Conservation (phyloP, 2,113 vertebrate genomes). For the Vimba vimba region DNA sequence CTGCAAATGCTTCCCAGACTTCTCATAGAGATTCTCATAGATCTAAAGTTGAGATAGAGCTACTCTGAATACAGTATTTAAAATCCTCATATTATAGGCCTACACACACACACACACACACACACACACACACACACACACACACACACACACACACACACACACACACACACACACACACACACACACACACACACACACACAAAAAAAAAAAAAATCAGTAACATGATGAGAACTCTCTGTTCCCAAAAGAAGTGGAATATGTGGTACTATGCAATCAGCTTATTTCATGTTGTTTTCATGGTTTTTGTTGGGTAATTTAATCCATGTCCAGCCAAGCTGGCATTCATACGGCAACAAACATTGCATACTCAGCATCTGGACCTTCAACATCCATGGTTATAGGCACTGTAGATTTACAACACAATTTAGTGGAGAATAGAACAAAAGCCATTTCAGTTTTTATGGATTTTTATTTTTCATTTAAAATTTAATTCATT, state of each 20-base stretch:
- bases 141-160: no score
- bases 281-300: background rate
- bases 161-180: no score
- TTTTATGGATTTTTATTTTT: conserved; percentile 67
- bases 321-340: background rate
- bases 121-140: no score
- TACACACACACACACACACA: no score
- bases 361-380: background rate
- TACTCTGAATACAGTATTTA: background rate
- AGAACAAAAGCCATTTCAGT: conserved; percentile 16
- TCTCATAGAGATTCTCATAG: background rate
- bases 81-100: background rate
- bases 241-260: background rate
- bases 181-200: no score
- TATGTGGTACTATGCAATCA: background rate
- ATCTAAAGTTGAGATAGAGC: background rate
- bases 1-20: background rate
- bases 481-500: conserved; percentile 58
- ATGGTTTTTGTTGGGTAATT: background rate
- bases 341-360: conserved; percentile 2
- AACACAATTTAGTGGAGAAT: conserved; percentile 2
- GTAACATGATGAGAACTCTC: background rate
- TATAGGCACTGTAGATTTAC: conserved; percentile 10
- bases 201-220: no score
- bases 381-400: background rate